phyloP scores from a whole-genome alignment of 2,888 invertebrate genomes.

The Harpalus rufipes region DNA sequence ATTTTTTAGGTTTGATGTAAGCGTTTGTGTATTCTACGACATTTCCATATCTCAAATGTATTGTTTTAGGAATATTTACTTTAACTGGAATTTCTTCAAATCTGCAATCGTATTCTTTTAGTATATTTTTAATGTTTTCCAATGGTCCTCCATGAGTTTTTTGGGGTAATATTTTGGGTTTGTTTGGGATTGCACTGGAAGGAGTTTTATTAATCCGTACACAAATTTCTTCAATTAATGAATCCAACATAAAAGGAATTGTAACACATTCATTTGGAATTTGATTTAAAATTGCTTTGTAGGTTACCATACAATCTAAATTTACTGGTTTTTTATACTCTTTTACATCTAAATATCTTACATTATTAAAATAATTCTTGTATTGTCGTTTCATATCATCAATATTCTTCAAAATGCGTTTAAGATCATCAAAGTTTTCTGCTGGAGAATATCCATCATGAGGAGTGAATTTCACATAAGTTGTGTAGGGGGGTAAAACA shows the following conservation, averaged over 20 bases:
- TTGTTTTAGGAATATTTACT: conserved; percentile 33
- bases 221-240: conserved; percentile 38
- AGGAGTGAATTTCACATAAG: conserved; percentile 19
- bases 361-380: conserved; percentile 43
- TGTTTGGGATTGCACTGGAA: background rate
- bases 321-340: conserved; percentile 3
- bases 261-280: conserved; percentile 59
- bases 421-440: conserved; percentile 31
- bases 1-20: background rate
- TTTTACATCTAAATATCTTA: conserved; percentile 14
- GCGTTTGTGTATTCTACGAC: conserved; percentile 13
- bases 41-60: conserved; percentile 48
- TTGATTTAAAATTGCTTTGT: conserved; percentile 3
- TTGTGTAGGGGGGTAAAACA: conserved; percentile 27
- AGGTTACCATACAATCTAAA: conserved; percentile 17
- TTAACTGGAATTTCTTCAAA: background rate
- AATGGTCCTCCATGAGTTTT: conserved; percentile 34
- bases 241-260: conserved; percentile 46
- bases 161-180: conserved; percentile 4
- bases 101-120: conserved; percentile 41
- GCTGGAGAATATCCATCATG: background rate
- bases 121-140: conserved; percentile 20
- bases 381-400: conserved; percentile 47
- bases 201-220: conserved; percentile 13
- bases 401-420: conserved; percentile 25